Base-by-base conservation (phyloP, 2,888 invertebrate species). In the Sepioteuthis lessoniana region DNA sequence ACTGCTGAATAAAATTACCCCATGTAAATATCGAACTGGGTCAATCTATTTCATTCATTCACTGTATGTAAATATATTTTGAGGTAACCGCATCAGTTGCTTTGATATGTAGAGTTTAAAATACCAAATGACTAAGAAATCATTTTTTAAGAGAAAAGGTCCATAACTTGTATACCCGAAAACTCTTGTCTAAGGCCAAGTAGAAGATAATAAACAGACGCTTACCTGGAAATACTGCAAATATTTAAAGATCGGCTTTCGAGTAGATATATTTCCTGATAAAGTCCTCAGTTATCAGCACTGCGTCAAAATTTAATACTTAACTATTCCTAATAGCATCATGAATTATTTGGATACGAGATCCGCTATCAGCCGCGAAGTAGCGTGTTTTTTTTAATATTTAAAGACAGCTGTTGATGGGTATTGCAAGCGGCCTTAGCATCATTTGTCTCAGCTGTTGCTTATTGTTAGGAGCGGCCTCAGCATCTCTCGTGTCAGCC, bases 361-460 rank as follows among this genome's bases (percentile, higher is more conserved):
- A 76, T 76, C 76, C 76, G 76, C 8, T 76, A 76, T 76, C 76
- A 76, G 60, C 2, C 31, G 28, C 31, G 60, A 60, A 31, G n/a
- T 10, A 76, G n/a, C 8, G n/a, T 1, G n/a, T n/a, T n/a, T 76
- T n/a, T 31, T 76, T 7, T 76, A 76, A 76, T 76, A n/a, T 76
- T 76, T 31, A 7, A 76, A 76, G 76, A 76, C 76, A 76, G 76
- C 76, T 76, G 76, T 76, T 31, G 31, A 31, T 76, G 76, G 76
- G 2, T 76, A n/a, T 76, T 76, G 76, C n/a, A n/a, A 76, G 76
- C 31, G n/a, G 76, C 76, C 76, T 76, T 16, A n/a, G n/a, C 76
- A 76, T 76, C 76, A n/a, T n/a, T 76, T 76, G 76, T 76, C 13
- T 76, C 76, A 76, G 76, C 76, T 76, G 76, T n/a, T 76, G n/a